phyloP scores from a whole-genome alignment of 2,113 vertebrate genomes.

The Sinocyclocheilus maitianheensis region DNA sequence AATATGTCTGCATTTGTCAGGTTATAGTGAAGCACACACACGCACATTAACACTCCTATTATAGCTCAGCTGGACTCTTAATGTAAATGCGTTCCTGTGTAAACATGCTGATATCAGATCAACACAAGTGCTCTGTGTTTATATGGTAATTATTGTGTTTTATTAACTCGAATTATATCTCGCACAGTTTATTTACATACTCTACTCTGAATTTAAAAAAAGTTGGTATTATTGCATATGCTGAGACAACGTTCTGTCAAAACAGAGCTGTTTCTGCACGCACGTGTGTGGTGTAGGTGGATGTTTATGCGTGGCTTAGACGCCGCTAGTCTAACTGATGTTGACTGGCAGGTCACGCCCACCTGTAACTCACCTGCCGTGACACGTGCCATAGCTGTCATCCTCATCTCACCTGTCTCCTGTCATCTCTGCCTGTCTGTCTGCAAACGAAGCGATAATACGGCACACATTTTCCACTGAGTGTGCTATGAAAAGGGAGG shows the following conservation, averaged over 20 bases:
- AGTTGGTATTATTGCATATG: slow-evolving; percentile 4
- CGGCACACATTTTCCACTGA: slow-evolving; percentile 6
- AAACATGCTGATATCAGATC: not conserved
- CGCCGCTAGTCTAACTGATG: slow-evolving; percentile 27
- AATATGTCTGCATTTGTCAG: slow-evolving; percentile 45
- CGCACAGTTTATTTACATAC: slow-evolving; percentile 11
- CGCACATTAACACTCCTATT: slow-evolving; percentile 21
- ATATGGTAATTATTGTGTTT: not conserved
- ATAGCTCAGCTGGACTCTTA: slow-evolving; percentile 17
- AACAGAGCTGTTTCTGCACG: slow-evolving; percentile 29
- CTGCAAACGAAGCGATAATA: not conserved
- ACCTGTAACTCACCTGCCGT: slow-evolving; percentile 30
- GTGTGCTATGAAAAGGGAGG: slow-evolving; percentile 25
- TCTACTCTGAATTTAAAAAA: not conserved
- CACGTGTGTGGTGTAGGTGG: not conserved
- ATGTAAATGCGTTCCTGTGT: not conserved
- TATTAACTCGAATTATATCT: not conserved
- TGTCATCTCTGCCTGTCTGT: slow-evolving; percentile 27
- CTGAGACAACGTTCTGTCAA: slow-evolving; percentile 1
- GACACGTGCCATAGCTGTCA: slow-evolving; percentile 46
- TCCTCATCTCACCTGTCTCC: slow-evolving; percentile 37
- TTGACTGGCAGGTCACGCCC: slow-evolving; percentile 46
- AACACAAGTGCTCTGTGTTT: slow-evolving; percentile 4
- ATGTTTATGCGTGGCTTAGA: slow-evolving; percentile 1
- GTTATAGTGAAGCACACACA: slow-evolving; percentile 20